Percentiles rank a stretch among this genome's conserved stretches.
Conservation (phyloP, 2,888 invertebrate species). For the Ecdyonurus torrentis region DNA sequence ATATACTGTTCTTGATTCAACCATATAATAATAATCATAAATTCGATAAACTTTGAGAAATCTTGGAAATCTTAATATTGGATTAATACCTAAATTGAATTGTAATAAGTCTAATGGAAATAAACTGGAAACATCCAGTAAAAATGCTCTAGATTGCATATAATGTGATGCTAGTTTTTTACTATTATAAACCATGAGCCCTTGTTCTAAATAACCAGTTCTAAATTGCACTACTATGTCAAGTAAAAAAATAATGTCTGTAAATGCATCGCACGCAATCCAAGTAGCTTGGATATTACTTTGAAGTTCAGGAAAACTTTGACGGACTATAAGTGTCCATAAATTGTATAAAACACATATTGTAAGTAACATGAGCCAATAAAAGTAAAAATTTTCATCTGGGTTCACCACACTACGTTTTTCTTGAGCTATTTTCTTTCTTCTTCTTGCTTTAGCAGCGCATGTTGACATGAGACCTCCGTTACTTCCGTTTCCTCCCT, state of each 20-base stretch:
- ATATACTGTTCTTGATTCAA: conserved; percentile 88
- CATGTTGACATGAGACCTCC: conserved; percentile 24
- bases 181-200: conserved; percentile 84
- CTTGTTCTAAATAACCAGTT: conserved; percentile 89
- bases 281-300: conserved; percentile 35
- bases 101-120: conserved; percentile 78
- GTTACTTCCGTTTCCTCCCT: conserved; percentile 25
- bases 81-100: conserved; percentile 60
- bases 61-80: conserved; percentile 74
- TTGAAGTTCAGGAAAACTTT: conserved; percentile 86
- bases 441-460: conserved; percentile 26
- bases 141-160: conserved; percentile 63
- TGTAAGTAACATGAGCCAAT: conserved; percentile 83
- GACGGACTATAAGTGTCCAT: conserved; percentile 88
- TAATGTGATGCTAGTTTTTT: conserved; percentile 82
- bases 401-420: conserved; percentile 72
- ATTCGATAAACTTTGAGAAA: conserved; percentile 84
- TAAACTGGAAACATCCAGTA: conserved; percentile 66
- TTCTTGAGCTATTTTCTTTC: conserved; percentile 24
- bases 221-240: conserved; percentile 85
- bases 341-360: conserved; percentile 84
- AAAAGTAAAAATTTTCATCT: conserved; percentile 90
- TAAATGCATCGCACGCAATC: conserved; percentile 67
- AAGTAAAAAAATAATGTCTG: conserved; percentile 71
- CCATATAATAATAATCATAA: conserved; percentile 87